Percentiles rank a stretch among this genome's conserved stretches.
phyloP scores from a whole-genome alignment of 2,113 vertebrate genomes.

The Sitta europaea region DNA sequence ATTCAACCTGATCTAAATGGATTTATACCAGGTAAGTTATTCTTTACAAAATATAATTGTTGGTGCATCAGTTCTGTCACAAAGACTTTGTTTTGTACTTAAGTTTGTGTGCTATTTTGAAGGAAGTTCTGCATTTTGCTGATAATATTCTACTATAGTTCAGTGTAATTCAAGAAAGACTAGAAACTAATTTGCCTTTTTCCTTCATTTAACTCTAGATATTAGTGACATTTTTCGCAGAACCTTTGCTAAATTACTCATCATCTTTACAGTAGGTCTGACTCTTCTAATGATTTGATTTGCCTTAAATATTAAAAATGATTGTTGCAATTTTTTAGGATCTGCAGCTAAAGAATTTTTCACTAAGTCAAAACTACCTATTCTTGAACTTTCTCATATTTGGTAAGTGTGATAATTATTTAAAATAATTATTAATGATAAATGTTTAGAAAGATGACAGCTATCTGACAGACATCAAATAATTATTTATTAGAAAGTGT shows the following conservation, averaged over 20 bases:
- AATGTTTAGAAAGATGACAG: background rate
- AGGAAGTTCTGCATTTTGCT: background rate
- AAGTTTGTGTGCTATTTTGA: background rate
- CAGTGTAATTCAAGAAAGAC: background rate
- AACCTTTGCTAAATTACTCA: background rate
- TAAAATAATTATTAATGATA: background rate
- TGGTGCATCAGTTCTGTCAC: conserved; percentile 14
- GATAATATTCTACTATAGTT: background rate
- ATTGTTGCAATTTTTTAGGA: conserved; percentile 81
- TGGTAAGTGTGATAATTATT: conserved; percentile 82
- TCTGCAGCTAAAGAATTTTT: conserved; percentile 99
- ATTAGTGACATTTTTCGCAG: background rate
- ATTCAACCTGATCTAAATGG: conserved; percentile 97
- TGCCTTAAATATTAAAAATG: conserved; percentile 48
- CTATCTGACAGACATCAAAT: background rate
- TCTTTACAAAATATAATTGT: conserved; percentile 46
- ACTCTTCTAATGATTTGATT: background rate
- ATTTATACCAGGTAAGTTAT: conserved; percentile 93
- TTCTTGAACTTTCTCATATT: conserved; percentile 98
- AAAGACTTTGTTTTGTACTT: background rate
- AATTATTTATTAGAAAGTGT: background rate
- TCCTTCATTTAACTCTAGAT: background rate
- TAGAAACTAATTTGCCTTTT: background rate
- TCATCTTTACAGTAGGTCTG: background rate
- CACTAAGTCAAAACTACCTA: conserved; percentile 98